phyloP scores from a whole-genome alignment of 2,888 invertebrate genomes.

The Microctonus aethiopoides region DNA sequence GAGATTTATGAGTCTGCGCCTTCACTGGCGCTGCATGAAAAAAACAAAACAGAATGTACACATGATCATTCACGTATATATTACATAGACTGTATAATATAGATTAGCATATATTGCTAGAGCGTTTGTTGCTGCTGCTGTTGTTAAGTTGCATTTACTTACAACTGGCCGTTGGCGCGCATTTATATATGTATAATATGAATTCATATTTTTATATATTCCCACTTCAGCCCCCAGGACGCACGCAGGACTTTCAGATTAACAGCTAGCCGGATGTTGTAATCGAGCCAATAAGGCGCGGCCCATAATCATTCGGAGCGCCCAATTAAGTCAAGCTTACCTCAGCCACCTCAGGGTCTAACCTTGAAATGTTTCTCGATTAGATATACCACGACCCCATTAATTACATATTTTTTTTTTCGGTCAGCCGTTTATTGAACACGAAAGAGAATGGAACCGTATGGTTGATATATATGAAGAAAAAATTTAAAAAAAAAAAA shows the following conservation, averaged over 20 bases:
- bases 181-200: constrained; percentile 3
- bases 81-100: constrained; percentile 60
- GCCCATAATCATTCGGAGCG: constrained; percentile 50
- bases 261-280: constrained; percentile 63
- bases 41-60: constrained; percentile 59
- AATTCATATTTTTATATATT: background rate
- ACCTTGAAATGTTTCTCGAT: constrained; percentile 58
- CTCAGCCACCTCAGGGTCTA: constrained; percentile 52
- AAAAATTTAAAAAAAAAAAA: constrained; percentile 23
- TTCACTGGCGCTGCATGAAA: constrained; percentile 62
- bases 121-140: too few species aligned
- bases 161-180: constrained; percentile 17
- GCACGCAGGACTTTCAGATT: constrained; percentile 63
- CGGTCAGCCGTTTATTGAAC: constrained; percentile 42
- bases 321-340: constrained; percentile 63
- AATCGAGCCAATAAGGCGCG: constrained; percentile 64
- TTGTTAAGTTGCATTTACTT: constrained; percentile 28
- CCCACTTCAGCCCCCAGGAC: constrained; percentile 58
- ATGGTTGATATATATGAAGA: too few species aligned
- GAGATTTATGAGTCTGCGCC: constrained; percentile 67
- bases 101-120: constrained; percentile 40
- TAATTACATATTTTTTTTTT: constrained; percentile 52
- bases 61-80: constrained; percentile 63
- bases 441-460: constrained; percentile 29
- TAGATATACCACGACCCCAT: constrained; percentile 57